A percentile compares a stretch with the other conserved stretches of the same genome.
Evolutionary conservation across 2,113 vertebrate species (phyloP).

Genomic region (Solea senegalensis): DNA sequence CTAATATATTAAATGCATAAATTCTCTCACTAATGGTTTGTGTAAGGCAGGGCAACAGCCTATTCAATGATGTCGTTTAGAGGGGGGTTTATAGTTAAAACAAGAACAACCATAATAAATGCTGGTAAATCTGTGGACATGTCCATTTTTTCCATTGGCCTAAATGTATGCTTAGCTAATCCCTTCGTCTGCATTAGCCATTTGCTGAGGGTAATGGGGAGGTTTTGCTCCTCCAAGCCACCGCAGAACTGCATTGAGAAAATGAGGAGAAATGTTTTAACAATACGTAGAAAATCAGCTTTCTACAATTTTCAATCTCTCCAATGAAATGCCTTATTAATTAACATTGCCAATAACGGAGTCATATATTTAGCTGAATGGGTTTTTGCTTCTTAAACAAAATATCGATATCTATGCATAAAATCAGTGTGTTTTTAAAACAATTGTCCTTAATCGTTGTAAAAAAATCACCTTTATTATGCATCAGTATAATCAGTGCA

Average conservation of each 20-base stretch:
- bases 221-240: conserved; percentile 33
- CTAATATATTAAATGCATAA: conserved; percentile 80
- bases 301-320: conserved; percentile 1
- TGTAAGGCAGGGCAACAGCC: conserved; percentile 63
- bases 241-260: conserved; percentile 18
- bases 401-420: conserved; percentile 6
- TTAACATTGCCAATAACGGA: background rate
- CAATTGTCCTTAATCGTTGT: too few relatives aligned
- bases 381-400: background rate
- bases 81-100: conserved; percentile 69
- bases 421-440: conserved; percentile 8
- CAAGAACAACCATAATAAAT: conserved; percentile 74
- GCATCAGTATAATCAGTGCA: too few relatives aligned
- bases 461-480: conserved; percentile 7
- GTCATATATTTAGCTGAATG: background rate
- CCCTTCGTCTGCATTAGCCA: conserved; percentile 52
- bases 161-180: conserved; percentile 72
- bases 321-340: background rate
- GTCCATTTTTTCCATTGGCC: conserved; percentile 58
- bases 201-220: conserved; percentile 60
- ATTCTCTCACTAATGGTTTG: conserved; percentile 76
- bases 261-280: conserved; percentile 25
- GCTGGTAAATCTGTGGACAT: conserved; percentile 67
- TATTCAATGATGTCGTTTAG: conserved; percentile 69
- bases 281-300: background rate